phyloP scores from a whole-genome alignment of 2,888 invertebrate genomes.

The Stictocephala bisonia region DNA sequence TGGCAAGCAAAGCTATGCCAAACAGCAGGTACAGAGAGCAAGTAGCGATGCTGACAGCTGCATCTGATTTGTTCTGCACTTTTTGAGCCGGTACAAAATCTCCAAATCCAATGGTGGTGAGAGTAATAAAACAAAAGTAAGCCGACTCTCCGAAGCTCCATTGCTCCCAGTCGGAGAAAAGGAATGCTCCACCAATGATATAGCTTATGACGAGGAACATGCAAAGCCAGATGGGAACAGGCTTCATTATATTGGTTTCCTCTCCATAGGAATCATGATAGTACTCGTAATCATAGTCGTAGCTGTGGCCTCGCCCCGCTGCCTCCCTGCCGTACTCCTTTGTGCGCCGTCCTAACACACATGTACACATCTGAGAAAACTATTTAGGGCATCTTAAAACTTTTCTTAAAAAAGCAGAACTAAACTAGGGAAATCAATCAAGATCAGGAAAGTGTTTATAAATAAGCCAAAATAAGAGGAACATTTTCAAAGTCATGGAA shows the following conservation, averaged over 20 bases:
- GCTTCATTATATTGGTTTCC: conserved; percentile 69
- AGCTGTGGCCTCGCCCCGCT: conserved; percentile 40
- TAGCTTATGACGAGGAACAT: conserved; percentile 89
- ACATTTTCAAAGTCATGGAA: no score
- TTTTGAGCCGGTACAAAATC: conserved; percentile 91
- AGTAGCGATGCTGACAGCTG: conserved; percentile 78
- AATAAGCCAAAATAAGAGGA: no score
- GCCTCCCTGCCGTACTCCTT: not conserved
- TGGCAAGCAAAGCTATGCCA: conserved; percentile 93
- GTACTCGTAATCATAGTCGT: conserved; percentile 67
- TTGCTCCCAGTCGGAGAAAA: conserved; percentile 86
- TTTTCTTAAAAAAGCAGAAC: no score
- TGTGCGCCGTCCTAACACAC: not conserved
- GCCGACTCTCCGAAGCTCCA: conserved; percentile 91
- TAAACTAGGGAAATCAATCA: no score
- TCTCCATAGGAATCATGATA: conserved; percentile 72
- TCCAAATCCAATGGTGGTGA: conserved; percentile 93
- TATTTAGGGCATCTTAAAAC: no score
- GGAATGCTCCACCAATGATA: conserved; percentile 87
- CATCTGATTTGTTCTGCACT: conserved; percentile 65
- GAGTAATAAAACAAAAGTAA: conserved; percentile 93
- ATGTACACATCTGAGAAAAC: no score
- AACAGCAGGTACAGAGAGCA: conserved; percentile 93
- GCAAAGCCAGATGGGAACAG: conserved; percentile 91
- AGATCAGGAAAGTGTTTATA: no score